phyloP scores from a whole-genome alignment of 2,113 vertebrate species.

The Noctilio leporinus region DNA sequence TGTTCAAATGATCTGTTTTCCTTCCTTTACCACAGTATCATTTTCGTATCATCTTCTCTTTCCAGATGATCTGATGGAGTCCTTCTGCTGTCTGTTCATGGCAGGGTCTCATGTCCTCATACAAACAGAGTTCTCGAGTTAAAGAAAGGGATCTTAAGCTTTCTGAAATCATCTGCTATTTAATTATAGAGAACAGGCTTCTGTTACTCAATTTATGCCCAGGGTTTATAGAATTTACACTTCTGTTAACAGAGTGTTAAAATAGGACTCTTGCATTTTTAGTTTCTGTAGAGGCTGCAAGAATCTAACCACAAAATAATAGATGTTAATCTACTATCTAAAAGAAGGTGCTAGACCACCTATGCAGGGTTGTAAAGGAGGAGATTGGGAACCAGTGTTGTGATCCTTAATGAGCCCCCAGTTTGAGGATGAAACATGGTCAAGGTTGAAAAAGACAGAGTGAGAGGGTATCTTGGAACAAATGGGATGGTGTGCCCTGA shows the following conservation, averaged over 20 bases:
- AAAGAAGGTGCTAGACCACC: conserved; percentile 16
- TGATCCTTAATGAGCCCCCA: background rate
- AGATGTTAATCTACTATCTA: background rate
- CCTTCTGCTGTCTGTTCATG: background rate
- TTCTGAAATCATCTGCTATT: conserved; percentile 27
- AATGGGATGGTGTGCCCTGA: background rate
- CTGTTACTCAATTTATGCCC: conserved; percentile 20
- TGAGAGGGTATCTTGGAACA: background rate
- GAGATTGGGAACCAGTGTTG: background rate
- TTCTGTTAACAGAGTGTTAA: conserved; percentile 29
- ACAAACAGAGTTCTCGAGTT: conserved; percentile 8
- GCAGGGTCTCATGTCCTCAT: background rate
- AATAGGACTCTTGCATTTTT: conserved; percentile 30
- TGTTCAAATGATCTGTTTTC: background rate
- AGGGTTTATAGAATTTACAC: conserved; percentile 39
- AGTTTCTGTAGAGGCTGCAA: conserved; percentile 9
- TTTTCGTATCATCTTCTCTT: conserved; percentile 26
- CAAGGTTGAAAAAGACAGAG: background rate
- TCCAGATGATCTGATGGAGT: background rate
- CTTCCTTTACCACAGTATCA: background rate
- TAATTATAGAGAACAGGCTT: conserved; percentile 48
- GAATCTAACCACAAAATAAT: background rate
- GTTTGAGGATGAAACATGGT: background rate
- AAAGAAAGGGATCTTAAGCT: background rate
- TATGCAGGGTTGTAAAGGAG: background rate